A percentile compares a stretch with the other conserved stretches of the same genome.
Evolutionary conservation across 2,797 vertebrate species (phyloP).

Genomic region (Eulemur albifrons): DNA sequence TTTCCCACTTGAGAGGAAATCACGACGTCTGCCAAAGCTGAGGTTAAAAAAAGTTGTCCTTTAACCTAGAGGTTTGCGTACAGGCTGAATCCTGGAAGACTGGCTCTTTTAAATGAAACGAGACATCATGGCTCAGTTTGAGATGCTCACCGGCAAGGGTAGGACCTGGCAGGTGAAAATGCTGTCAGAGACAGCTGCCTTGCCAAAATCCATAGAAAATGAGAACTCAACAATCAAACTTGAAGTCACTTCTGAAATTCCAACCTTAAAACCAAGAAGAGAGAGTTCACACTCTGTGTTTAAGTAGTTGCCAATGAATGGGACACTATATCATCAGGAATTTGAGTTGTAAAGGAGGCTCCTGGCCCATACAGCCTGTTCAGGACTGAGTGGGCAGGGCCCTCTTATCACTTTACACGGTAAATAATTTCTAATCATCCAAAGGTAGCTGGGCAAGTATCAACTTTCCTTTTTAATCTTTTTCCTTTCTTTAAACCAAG

Average conservation of each 20-base stretch:
- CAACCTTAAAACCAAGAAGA: neutral
- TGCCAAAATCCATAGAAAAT: constrained; percentile 26
- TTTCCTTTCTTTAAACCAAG: neutral
- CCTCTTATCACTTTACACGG: neutral
- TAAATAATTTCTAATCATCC: neutral
- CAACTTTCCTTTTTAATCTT: neutral
- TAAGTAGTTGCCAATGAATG: neutral
- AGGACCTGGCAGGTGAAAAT: neutral
- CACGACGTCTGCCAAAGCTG: neutral
- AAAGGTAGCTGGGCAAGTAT: neutral
- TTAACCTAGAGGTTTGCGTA: neutral
- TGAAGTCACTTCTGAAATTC: constrained; percentile 53
- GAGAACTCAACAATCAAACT: constrained; percentile 4
- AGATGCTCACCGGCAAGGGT: neutral
- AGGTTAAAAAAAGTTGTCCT: neutral
- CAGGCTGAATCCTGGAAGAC: neutral
- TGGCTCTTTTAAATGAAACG: constrained; percentile 23
- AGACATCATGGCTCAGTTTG: neutral
- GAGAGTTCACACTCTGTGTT: neutral
- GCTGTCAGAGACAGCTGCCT: neutral
- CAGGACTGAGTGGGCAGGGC: neutral
- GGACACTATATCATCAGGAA: neutral
- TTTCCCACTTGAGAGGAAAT: neutral
- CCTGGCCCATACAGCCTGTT: neutral
- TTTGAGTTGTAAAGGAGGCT: neutral